A percentile compares a stretch with the other conserved stretches of the same genome.
These are phyloP conservation scores for Hemichromis elongatus DNA, from an alignment of 2,113 vertebrate genomes.

Conservation along the genomic window DNA sequence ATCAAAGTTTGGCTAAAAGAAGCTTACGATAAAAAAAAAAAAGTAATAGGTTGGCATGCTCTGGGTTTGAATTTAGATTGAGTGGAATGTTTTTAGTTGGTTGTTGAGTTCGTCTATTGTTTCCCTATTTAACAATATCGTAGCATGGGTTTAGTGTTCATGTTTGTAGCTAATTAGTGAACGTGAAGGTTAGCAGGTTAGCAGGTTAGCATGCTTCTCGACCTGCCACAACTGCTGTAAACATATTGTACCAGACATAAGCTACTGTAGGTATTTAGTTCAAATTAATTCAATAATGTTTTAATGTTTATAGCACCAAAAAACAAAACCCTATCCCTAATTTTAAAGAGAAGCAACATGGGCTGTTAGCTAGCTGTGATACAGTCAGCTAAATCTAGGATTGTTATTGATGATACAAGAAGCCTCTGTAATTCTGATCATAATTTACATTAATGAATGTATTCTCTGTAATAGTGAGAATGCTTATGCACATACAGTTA, in stretches of 20 bases:
- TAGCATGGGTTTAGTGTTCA: background rate
- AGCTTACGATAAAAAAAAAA: background rate
- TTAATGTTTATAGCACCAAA: background rate
- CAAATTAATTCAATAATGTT: background rate
- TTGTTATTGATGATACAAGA: background rate
- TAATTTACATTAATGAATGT: background rate
- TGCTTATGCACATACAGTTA: background rate
- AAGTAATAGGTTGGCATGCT: background rate
- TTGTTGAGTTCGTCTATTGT: background rate
- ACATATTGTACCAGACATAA: background rate
- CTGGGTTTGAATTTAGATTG: background rate
- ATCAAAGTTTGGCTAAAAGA: background rate
- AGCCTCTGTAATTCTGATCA: background rate
- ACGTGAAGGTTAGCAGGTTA: background rate
- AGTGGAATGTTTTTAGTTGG: background rate
- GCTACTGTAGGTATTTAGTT: background rate
- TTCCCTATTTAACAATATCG: background rate
- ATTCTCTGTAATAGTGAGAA: background rate
- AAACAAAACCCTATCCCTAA: background rate
- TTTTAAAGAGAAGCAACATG: no score
- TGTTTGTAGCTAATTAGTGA: background rate
- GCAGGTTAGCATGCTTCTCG: background rate
- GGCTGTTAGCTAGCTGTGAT: background rate
- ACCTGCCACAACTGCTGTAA: background rate
- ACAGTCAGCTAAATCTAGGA: background rate